Conservation (phyloP, 2,113 vertebrate genomes). For the Agelaius phoeniceus region DNA sequence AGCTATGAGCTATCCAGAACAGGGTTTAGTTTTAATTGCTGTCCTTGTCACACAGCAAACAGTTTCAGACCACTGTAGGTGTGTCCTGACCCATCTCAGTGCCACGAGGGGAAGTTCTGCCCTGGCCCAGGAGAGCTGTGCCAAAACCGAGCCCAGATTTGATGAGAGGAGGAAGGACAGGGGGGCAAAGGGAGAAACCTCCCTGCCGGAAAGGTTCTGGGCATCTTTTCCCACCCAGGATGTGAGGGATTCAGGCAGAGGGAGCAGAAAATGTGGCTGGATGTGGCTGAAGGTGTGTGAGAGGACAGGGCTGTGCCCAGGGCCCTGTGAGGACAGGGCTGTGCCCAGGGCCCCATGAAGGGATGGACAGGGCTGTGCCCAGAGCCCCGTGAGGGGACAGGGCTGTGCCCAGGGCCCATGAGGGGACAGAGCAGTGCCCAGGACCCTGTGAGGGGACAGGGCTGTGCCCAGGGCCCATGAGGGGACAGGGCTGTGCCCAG, state of each 20-base stretch:
- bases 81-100: not conserved
- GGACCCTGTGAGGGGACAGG: too few species aligned
- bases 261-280: not conserved
- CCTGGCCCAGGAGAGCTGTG: not conserved
- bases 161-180: not conserved
- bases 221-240: too few species aligned
- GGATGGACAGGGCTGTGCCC: too few species aligned
- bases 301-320: not conserved
- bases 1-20: not conserved
- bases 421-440: too few species aligned
- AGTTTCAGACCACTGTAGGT: not conserved
- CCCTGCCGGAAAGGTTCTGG: not conserved
- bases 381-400: not conserved
- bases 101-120: too few species aligned
- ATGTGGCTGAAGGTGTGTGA: rapidly evolving
- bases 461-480: too few species aligned
- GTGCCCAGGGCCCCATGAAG: not conserved
- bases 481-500: too few species aligned
- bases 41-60: not conserved
- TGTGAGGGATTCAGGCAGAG: rapidly evolving
- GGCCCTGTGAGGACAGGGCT: not conserved
- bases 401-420: not conserved
- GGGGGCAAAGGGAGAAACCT: not conserved
- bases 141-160: not conserved
- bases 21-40: not conserved